Evolutionary conservation across 2,888 invertebrate species (phyloP).

Genomic region (Pseudoips prasinana): DNA sequence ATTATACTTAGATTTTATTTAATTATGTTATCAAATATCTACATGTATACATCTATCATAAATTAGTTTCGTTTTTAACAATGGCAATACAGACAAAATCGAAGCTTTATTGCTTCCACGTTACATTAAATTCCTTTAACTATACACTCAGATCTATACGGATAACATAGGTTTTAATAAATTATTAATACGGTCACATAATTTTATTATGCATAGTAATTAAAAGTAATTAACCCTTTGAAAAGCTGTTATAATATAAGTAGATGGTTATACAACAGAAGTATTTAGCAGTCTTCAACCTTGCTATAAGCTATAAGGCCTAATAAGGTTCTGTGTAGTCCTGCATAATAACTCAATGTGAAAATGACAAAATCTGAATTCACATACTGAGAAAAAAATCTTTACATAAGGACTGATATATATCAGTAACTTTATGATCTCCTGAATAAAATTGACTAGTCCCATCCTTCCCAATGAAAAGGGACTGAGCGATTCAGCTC

Average conservation of each 20-base stretch:
- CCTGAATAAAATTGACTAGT: no score
- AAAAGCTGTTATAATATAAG: slow-evolving; percentile 5
- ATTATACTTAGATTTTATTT: slow-evolving; percentile 13
- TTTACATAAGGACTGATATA: no score
- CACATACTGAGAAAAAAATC: no score
- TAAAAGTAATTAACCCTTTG: slow-evolving; percentile 7
- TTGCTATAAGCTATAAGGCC: no score
- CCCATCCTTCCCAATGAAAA: no score
- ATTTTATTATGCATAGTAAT: slow-evolving; percentile 16
- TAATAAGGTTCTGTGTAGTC: no score
- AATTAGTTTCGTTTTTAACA: slow-evolving; percentile 21
- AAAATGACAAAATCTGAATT: no score
- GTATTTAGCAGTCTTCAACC: no score
- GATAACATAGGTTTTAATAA: slow-evolving; percentile 28
- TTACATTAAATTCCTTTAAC: slow-evolving; percentile 40
- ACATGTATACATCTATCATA: slow-evolving; percentile 14
- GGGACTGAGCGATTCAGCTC: no score
- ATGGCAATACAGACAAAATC: slow-evolving; percentile 35
- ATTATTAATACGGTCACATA: slow-evolving; percentile 6
- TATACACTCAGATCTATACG: slow-evolving; percentile 55
- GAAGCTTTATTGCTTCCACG: slow-evolving; percentile 54
- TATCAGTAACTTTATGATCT: no score
- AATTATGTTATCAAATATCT: slow-evolving; percentile 6
- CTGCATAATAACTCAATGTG: no score
- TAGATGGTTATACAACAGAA: no score